Base-by-base conservation (phyloP, 2,888 invertebrate species). In the Trachelus stipa region DNA sequence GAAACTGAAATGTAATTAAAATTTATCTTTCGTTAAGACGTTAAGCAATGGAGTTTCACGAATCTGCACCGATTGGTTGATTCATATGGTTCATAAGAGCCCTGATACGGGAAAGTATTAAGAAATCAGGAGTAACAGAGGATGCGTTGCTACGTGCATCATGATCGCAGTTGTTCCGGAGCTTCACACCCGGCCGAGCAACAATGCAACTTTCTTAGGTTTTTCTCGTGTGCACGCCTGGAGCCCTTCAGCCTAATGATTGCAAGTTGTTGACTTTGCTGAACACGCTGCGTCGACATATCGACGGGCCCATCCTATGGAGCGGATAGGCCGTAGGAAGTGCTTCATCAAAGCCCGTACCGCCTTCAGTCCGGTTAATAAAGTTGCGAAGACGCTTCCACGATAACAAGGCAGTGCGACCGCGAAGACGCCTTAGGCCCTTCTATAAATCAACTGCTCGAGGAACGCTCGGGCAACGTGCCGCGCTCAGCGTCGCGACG, bases 381-480 rank as follows among this genome's bases (percentile, higher is more conserved):
- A 85, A 86, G 86, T 86, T 86, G 83, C 86, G 83, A 82, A 83
- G 83, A 80, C 82, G 81, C 81, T 80, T 83, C 79, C 84, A 77
- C 84, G 84, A 85, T 86, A 86, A 86, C 86, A 86, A 86, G 85
- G 82, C 83, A 83, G 79, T 79, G 84, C 83, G 82, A 80, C 83
- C 80, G 80, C 84, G 81, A 80, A 83, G 81, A 80, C 83, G 81
- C 84, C 82, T 81, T 76, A 81, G 84, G 84, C 84, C 76, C 80
- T 82, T 82, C 84, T 83, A 85, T 86, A 86, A 85, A 86, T 86
- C 86, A 86, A 83, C 82, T 76, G 71, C 33, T 71, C 31, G 71
- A 31, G 33, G 71, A 56, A 56, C 56, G 56, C 56, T 56, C 23
- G 23, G 23, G 23, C 56, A 56, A 56, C 56, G 56, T 56, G 56